Evolutionary conservation across 2,888 invertebrate genomes (phyloP).

Genomic region (Protonemura montana): DNA sequence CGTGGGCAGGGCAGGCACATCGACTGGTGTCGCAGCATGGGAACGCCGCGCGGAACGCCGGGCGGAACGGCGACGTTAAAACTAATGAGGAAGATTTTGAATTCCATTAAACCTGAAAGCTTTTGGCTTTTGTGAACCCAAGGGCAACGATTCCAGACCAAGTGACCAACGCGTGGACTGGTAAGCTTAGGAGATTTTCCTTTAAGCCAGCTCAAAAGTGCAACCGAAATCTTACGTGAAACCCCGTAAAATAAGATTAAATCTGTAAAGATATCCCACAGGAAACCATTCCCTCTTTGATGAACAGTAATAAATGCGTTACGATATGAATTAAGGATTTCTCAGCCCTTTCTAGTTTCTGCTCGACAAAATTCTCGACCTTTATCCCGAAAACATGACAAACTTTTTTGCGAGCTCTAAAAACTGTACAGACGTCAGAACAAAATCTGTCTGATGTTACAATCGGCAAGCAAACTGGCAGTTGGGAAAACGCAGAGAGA

Average conservation of each 20-base stretch:
- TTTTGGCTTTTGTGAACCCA: background rate
- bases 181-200: background rate
- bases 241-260: background rate
- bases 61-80: background rate
- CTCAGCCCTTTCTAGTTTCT: background rate
- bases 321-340: background rate
- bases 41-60: too few relatives aligned
- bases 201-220: background rate
- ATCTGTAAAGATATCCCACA: background rate
- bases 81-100: slow-evolving; percentile 7
- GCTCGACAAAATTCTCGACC: background rate
- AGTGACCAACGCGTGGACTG: background rate
- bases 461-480: background rate
- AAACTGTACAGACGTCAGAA: background rate
- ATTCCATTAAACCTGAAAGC: slow-evolving; percentile 12
- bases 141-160: background rate
- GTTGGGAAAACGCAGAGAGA: background rate
- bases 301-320: background rate
- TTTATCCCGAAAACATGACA: background rate
- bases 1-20: background rate
- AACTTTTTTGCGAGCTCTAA: background rate
- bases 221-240: background rate
- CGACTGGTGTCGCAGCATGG: background rate
- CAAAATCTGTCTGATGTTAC: background rate
- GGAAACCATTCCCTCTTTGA: background rate